Conservation (phyloP, 2,888 invertebrate species). For the Thereva unica region DNA sequence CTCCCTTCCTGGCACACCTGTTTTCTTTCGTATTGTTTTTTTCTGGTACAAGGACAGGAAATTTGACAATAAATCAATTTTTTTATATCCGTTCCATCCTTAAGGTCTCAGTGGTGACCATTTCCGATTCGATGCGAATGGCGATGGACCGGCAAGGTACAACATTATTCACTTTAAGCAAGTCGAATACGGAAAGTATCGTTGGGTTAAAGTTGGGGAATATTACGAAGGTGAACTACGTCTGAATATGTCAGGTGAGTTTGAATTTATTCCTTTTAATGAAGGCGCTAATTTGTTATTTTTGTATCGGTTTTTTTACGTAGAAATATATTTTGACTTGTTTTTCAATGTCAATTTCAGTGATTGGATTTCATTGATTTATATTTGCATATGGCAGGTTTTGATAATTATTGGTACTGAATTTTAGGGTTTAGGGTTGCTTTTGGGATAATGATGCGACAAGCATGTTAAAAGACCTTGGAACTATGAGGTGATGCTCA, state of each 20-base stretch:
- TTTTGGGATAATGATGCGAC: too few species aligned
- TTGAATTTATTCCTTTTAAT: too few species aligned
- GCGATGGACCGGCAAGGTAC: slow-evolving; percentile 93
- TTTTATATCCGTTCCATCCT: slow-evolving; percentile 19
- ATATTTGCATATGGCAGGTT: neutral
- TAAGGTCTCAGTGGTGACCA: slow-evolving; percentile 85
- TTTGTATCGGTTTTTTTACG: too few species aligned
- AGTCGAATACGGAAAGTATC: slow-evolving; percentile 70
- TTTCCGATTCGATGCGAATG: slow-evolving; percentile 87
- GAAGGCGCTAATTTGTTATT: too few species aligned
- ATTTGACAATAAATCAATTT: slow-evolving; percentile 22
- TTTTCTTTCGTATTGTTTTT: neutral
- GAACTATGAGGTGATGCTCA: too few species aligned
- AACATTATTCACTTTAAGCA: slow-evolving; percentile 96
- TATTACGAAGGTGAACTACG: slow-evolving; percentile 80
- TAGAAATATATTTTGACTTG: too few species aligned
- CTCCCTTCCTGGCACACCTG: slow-evolving; percentile 8
- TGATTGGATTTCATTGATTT: neutral
- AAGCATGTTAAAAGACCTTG: too few species aligned
- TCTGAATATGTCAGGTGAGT: slow-evolving; percentile 77
- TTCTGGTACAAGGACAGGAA: neutral
- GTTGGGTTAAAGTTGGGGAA: slow-evolving; percentile 86
- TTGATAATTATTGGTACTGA: too few species aligned
- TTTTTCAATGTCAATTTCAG: neutral
- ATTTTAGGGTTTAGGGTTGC: too few species aligned